Evolutionary conservation across 2,888 invertebrate species (phyloP).

Genomic region (Pelosia muscerda): DNA sequence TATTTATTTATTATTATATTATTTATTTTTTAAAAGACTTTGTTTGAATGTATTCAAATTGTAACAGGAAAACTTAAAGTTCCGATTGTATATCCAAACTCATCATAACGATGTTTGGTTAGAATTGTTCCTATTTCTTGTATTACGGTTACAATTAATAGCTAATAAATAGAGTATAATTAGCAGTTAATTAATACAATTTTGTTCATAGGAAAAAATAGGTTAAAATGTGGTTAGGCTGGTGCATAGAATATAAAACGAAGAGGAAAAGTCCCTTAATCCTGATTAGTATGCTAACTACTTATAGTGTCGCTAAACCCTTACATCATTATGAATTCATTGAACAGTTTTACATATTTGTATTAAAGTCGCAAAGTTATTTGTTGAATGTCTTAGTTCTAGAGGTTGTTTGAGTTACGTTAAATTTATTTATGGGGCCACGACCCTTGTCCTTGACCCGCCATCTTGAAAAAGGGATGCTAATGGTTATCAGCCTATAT

Average conservation of each 20-base stretch:
- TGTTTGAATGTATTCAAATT: slow-evolving; percentile 12
- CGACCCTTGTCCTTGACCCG: too few species aligned
- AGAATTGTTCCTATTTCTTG: not conserved
- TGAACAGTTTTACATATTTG: not conserved
- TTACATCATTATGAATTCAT: not conserved
- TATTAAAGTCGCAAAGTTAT: too few species aligned
- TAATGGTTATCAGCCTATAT: too few species aligned
- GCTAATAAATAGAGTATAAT: not conserved
- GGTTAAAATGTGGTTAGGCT: not conserved
- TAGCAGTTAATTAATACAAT: slow-evolving; percentile 7
- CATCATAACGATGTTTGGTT: not conserved
- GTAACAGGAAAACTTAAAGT: not conserved
- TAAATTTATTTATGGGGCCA: too few species aligned
- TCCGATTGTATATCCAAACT: not conserved
- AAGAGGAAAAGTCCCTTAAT: not conserved
- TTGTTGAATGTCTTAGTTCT: too few species aligned
- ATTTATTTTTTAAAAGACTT: too few species aligned
- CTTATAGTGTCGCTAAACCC: too few species aligned
- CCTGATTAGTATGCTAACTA: too few species aligned
- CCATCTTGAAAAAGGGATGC: too few species aligned
- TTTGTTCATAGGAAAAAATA: not conserved
- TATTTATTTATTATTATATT: too few species aligned
- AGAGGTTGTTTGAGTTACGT: too few species aligned
- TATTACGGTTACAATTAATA: not conserved
- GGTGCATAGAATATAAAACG: not conserved